A percentile compares a stretch with the other conserved stretches of the same genome.
phyloP scores from a whole-genome alignment of 2,888 invertebrate species.

The Diadegma fenestrale region DNA sequence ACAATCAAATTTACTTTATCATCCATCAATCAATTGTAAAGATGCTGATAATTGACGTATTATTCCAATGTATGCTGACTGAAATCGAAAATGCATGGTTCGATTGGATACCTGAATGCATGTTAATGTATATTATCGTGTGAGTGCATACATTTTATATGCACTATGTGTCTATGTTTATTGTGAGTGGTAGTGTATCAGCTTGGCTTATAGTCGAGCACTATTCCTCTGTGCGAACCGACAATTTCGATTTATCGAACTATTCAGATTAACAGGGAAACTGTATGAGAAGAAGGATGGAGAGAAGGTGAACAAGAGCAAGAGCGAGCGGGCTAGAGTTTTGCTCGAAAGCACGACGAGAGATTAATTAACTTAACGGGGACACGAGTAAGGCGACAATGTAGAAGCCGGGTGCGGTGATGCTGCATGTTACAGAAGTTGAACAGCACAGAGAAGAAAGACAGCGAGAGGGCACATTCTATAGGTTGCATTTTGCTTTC shows the following conservation, averaged over 20 bases:
- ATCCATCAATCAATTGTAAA: slow-evolving; percentile 26
- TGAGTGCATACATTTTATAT: not conserved
- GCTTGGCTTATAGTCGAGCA: not conserved
- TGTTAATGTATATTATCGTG: not conserved
- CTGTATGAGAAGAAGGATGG: slow-evolving; percentile 27
- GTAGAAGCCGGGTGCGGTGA: slow-evolving; percentile 18
- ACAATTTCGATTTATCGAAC: slow-evolving; percentile 64
- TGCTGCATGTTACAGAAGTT: slow-evolving; percentile 34
- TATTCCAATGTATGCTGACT: not conserved
- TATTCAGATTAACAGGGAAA: slow-evolving; percentile 57
- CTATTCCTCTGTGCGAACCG: slow-evolving; percentile 27
- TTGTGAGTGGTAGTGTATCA: slow-evolving; percentile 16
- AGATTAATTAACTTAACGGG: slow-evolving; percentile 60
- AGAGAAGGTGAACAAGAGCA: slow-evolving; percentile 5
- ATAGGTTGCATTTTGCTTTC: slow-evolving; percentile 25
- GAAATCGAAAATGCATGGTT: slow-evolving; percentile 23
- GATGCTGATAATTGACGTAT: slow-evolving; percentile 6
- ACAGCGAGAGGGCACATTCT: slow-evolving; percentile 4
- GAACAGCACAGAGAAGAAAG: slow-evolving; percentile 4
- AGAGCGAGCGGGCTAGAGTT: slow-evolving; percentile 1
- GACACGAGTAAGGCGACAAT: slow-evolving; percentile 34
- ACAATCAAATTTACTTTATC: not conserved
- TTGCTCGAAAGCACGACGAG: slow-evolving; percentile 50
- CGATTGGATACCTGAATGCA: not conserved
- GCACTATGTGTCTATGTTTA: not conserved